Evolutionary conservation across 2,797 vertebrate species (phyloP).

Genomic region (Pipistrellus nathusii): DNA sequence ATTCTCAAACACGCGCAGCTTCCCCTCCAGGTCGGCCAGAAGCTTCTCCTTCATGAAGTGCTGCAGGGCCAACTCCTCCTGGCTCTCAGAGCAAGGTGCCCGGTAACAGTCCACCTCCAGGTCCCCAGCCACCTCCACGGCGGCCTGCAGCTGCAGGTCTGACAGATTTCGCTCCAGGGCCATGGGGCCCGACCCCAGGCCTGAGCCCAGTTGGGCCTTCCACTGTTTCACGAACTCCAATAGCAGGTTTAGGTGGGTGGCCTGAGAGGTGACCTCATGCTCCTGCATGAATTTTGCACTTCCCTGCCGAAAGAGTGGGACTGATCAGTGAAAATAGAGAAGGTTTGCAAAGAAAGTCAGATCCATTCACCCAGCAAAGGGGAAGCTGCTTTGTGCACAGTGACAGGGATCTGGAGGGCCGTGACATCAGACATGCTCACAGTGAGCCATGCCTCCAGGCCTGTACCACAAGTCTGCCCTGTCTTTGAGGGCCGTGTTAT

Average conservation of each 20-base stretch:
- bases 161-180: conserved; percentile 77
- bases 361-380: background rate
- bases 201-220: conserved; percentile 71
- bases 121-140: conserved; percentile 73
- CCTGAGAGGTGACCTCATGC: conserved; percentile 86
- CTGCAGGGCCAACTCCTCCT: conserved; percentile 76
- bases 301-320: conserved; percentile 83
- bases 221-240: conserved; percentile 86
- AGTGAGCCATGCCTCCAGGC: background rate
- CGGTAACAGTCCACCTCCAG: conserved; percentile 83
- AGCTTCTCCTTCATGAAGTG: conserved; percentile 84
- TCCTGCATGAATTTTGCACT: conserved; percentile 87
- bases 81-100: conserved; percentile 52
- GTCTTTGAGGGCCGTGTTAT: background rate
- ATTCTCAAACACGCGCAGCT: conserved; percentile 91
- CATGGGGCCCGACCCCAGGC: background rate
- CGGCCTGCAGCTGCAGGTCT: conserved; percentile 79
- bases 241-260: conserved; percentile 88
- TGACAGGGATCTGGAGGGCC: background rate
- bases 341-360: background rate
- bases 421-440: rapidly evolving
- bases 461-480: background rate
- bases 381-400: background rate
- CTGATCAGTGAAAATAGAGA: background rate
- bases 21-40: conserved; percentile 89